Base-by-base conservation (phyloP, 2,113 vertebrate genomes). In the Felis catus region DNA sequence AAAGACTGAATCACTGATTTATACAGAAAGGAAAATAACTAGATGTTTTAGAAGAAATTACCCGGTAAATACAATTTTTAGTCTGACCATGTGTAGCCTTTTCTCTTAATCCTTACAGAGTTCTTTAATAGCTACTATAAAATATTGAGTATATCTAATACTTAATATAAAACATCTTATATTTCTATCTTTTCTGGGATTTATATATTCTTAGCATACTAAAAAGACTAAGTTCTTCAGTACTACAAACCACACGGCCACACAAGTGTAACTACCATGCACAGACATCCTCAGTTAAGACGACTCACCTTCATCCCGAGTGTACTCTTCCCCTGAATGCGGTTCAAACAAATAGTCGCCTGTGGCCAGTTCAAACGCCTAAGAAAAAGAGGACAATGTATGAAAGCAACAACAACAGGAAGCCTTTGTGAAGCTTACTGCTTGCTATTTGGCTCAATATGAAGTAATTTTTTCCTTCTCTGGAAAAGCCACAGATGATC, bases 261-360 rank as follows among this genome's bases (percentile, higher is more conserved):
- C 58, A 9, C 29, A 55, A 58, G 63, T 3, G 3, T 63, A 76
- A 95, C 45, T 18, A 18, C 65, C 36, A 65, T 41, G n/a, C 13
- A 66, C 71, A 76, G 31, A 25, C 3, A 36, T 12, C 12, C 29
- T n/a, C 5, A 8, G 36, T 16, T 41, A 45, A 29, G 25, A 66
- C 71, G 65, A 97, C 97, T 96, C 80, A 99, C 99, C 99, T 99
- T 99, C 99, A 98, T 99, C 99, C 96, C 99, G 98, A 68, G 99
- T 99, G 98, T 99, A 99, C 96, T 99, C 99, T 92, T 99, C 99
- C 86, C 99, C 99, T 25, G 99, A 99, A 91, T 99, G 99, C 63
- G 99, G 99, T 61, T 99, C 99, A 39, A 99, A 99, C 89, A 99
- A 98, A 96, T 99, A 99, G 98, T 99, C 99, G 74, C 99, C 99